phyloP scores from a whole-genome alignment of 2,113 vertebrate species.

The Oryzias woworae region DNA sequence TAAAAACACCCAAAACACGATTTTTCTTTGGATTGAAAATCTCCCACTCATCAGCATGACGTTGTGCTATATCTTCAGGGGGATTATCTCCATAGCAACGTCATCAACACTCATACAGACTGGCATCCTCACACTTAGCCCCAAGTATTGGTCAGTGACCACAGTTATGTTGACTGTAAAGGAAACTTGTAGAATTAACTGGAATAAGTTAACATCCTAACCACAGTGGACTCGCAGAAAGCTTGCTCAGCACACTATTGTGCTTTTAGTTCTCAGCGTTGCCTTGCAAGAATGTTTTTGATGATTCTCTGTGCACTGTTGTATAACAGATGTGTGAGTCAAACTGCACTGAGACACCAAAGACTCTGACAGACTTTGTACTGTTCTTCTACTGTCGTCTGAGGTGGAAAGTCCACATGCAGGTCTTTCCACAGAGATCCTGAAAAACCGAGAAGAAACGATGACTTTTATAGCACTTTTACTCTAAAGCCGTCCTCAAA shows the following conservation, averaged over 20 bases:
- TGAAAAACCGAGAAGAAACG: slow-evolving; percentile 15
- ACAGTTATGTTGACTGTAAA: slow-evolving; percentile 51
- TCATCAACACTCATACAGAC: slow-evolving; percentile 40
- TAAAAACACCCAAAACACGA: too few relatives aligned
- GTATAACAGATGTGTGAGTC: slow-evolving; percentile 40
- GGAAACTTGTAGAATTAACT: slow-evolving; percentile 57
- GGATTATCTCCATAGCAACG: slow-evolving; percentile 38
- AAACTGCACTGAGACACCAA: slow-evolving; percentile 4
- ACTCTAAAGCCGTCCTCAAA: slow-evolving; percentile 44
- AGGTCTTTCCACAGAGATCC: slow-evolving; percentile 26
- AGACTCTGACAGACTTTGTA: slow-evolving; percentile 30
- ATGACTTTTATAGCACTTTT: slow-evolving; percentile 19
- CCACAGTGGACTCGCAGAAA: slow-evolving; percentile 16
- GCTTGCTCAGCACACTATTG: not conserved
- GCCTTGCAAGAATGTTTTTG: not conserved
- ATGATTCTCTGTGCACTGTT: not conserved
- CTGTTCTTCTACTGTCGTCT: slow-evolving; percentile 13
- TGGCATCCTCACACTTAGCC: slow-evolving; percentile 40
- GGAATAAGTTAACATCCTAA: slow-evolving; percentile 33
- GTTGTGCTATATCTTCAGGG: slow-evolving; percentile 21
- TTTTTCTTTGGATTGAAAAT: not conserved
- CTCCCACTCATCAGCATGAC: slow-evolving; percentile 26
- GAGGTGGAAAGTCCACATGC: slow-evolving; percentile 54
- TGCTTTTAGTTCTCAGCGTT: slow-evolving; percentile 9
- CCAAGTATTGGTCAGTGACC: slow-evolving; percentile 55